Base-by-base conservation (phyloP, 2,888 invertebrate genomes). In the Neoitamus cyanurus region DNA sequence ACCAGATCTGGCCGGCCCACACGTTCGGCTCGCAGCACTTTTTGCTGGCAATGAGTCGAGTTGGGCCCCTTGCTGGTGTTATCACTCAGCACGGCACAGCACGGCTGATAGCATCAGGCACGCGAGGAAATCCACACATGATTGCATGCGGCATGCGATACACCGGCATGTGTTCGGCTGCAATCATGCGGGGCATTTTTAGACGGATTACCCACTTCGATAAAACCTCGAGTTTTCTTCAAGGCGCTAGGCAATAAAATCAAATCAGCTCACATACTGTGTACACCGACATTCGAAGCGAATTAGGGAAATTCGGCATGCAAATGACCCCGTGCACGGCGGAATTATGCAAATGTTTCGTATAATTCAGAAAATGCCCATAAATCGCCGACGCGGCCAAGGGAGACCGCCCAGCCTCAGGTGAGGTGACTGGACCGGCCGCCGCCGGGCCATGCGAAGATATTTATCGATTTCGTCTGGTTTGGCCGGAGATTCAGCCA, bases 381-480 rank as follows among this genome's bases (percentile, higher is more conserved):
- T 58, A 58, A 58, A 58, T 58, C 58, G 25, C 20, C 31, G 30
- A 3, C 30, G n/a, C 9, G n/a, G 70, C n/a, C 46, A 15, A 9
- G 1, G 36, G 72, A 30, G 6, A 77, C 77, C 46, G 77, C 3
- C 20, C 46, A 77, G 31, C 11, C 2, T 3, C 36, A 9, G 37
- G 36, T 11, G 68, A 30, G 70, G 30, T 31, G 30, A 34, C 70
- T 15, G 15, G 31, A 7, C 25, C 20, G n/a, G 48, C 15, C 31
- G 15, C 7, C 37, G 15, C 25, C 20, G n/a, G 48, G 36, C 31
- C 34, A 20, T 75, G 2, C 58, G 69, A 82, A 30, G 77, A 69
- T 58, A 58, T 69, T 37, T 69, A 70, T 83, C 70, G 83, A 83
- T 83, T 83, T 34, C n/a, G 31, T 20, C 31, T 48, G 25, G 13